Conservation (phyloP, 2,113 vertebrate species). For the Delphinapterus leucas region DNA sequence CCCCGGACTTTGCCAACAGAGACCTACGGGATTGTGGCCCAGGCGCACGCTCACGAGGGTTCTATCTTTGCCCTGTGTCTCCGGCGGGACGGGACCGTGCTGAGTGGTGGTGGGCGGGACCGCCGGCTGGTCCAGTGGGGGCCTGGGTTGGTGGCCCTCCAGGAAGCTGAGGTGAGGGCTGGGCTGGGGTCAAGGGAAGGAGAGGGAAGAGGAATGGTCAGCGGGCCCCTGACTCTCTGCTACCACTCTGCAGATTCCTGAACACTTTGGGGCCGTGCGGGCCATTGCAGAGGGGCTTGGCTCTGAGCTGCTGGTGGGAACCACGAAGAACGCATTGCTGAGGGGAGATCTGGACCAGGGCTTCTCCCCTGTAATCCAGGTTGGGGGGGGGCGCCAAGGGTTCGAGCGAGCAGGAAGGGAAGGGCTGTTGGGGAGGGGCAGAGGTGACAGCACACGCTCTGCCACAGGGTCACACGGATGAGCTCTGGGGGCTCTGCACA, state of each 20-base stretch:
- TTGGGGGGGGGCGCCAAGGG: slow-evolving; percentile 38
- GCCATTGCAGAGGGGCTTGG: slow-evolving; percentile 88
- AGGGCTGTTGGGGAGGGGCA: neutral
- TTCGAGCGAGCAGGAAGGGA: neutral
- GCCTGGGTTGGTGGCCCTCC: slow-evolving; percentile 85
- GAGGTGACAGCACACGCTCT: neutral
- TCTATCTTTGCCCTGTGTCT: slow-evolving; percentile 91
- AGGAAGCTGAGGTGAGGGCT: slow-evolving; percentile 90
- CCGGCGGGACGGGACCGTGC: slow-evolving; percentile 87
- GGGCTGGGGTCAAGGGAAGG: neutral
- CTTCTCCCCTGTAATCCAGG: slow-evolving; percentile 92
- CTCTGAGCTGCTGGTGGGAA: slow-evolving; percentile 91
- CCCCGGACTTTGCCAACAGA: slow-evolving; percentile 79
- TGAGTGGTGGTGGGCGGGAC: slow-evolving; percentile 94
- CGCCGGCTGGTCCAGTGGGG: slow-evolving; percentile 92
- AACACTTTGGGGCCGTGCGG: slow-evolving; percentile 90
- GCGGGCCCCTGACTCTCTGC: neutral
- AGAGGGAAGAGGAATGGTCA: neutral
- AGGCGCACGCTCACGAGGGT: slow-evolving; percentile 92
- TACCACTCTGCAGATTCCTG: slow-evolving; percentile 84
- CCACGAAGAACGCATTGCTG: slow-evolving; percentile 91
- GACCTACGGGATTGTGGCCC: slow-evolving; percentile 92
- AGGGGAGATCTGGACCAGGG: slow-evolving; percentile 87
- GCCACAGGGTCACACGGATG: slow-evolving; percentile 90
- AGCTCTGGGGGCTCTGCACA: slow-evolving; percentile 93